Evolutionary conservation across 1,140 invertebrate genomes (phyloP).

Genomic region (Anastrepha obliqua): DNA sequence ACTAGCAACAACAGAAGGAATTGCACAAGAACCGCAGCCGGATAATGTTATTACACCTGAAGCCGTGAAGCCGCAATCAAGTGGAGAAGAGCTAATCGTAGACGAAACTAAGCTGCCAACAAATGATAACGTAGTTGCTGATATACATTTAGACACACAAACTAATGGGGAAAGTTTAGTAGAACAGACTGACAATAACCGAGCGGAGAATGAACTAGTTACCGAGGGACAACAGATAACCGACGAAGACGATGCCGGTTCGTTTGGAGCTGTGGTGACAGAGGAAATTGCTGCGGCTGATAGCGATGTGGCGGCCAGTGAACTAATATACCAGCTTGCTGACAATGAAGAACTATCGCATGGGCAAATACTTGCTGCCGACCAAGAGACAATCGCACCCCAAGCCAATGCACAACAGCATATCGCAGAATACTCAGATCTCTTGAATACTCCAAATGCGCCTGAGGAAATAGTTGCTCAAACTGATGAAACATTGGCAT

Average conservation of each 20-base stretch:
- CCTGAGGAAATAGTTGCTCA: background rate
- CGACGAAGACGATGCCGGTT: background rate
- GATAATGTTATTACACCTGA: background rate
- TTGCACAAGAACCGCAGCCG: background rate
- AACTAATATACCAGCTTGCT: background rate
- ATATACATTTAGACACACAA: background rate
- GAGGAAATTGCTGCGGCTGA: background rate
- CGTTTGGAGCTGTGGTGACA: background rate
- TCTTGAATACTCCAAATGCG: background rate
- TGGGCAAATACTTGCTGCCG: background rate
- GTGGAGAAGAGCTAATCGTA: background rate
- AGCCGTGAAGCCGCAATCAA: background rate
- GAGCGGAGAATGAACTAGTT: background rate
- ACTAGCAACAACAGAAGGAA: background rate
- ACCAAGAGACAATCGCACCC: background rate
- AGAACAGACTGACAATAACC: background rate
- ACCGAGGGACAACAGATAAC: background rate
- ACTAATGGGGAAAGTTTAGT: background rate
- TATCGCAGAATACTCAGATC: background rate
- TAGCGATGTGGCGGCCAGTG: background rate
- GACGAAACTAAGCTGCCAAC: background rate
- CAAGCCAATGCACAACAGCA: background rate
- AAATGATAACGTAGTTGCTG: background rate
- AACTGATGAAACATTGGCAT: background rate
- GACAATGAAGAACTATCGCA: background rate